These are phyloP conservation scores for Tenebrosternarchus preto DNA, from an alignment of 2,113 vertebrate species.

Conservation along the genomic window DNA sequence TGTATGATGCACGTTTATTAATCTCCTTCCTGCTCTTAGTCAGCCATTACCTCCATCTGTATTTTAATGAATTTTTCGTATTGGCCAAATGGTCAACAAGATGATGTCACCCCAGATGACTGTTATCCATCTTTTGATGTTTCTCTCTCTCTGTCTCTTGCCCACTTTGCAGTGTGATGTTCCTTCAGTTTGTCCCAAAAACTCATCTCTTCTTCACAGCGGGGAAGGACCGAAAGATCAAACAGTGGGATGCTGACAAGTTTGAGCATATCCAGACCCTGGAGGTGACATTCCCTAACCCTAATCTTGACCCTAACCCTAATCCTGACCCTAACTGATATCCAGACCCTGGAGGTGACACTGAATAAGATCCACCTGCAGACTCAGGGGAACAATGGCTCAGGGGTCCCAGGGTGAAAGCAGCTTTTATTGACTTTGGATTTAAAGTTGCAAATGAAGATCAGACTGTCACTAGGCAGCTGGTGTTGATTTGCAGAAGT, in stretches of 20 bases:
- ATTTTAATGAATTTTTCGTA: constrained; percentile 27
- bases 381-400: constrained; percentile 25
- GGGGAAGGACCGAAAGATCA: constrained; percentile 93
- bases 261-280: constrained; percentile 93
- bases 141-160: constrained; percentile 39
- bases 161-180: constrained; percentile 85
- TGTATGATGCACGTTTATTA: too few species aligned
- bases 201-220: constrained; percentile 98
- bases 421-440: constrained; percentile 23
- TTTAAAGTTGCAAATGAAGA: constrained; percentile 12
- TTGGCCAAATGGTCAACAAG: background rate
- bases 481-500: too few species aligned
- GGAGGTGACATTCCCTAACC: constrained; percentile 78
- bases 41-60: background rate
- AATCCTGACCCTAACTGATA: too few species aligned
- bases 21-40: constrained; percentile 11
- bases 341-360: too few species aligned
- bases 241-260: constrained; percentile 98
- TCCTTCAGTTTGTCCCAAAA: constrained; percentile 91
- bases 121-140: constrained; percentile 46
- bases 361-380: too few species aligned
- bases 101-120: constrained; percentile 64
- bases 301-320: too few species aligned
- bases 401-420: constrained; percentile 20
- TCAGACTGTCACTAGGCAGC: constrained; percentile 18